Evolutionary conservation across 2,113 vertebrate genomes (phyloP), one percentile per base, ranked within the genome.

Genomic region (Nesogale talazaci): DNA sequence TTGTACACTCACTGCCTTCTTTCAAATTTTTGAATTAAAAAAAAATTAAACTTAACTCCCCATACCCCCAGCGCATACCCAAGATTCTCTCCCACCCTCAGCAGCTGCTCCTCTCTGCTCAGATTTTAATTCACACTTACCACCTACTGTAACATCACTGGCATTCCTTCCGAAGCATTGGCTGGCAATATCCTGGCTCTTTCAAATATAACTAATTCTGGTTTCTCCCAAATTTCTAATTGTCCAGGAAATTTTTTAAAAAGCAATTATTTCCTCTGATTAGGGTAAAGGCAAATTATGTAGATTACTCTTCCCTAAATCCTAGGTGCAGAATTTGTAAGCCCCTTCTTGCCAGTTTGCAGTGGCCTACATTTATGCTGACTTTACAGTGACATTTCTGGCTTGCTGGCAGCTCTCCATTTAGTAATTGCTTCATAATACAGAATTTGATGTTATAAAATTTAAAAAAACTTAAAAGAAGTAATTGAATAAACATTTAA

Each of bases 401-500:
- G n/a, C 34, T 95, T 94, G 88, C 52, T 86, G 52, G 42, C 36
- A 86, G 17, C 3, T 92, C 77, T 92, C 65, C 89, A 83, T 90
- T 83, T 93, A 93, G 90, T 94, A 86, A 63, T 67, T 93, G 67
- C 61, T 93, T 93, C 34, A 57, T 40, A 8, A 83, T 86, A 57
- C 63, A 84, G 67, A 94, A 91, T 77, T 83, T 86, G 38, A 92
- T 8, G 15, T 87, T 90, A 92, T 90, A 84, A 93, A 94, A 93
- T n/a, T n/a, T n/a, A 46, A 69, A 88, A 95, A 95, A 87, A 85
- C 46, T 63, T 94, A 57, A 61, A 94, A 78, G 65, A 91, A 12
- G 75, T 92, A 75, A 92, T 79, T 85, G 90, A 93, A 93, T 88
- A 91, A 88, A n/a, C 8, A 57, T 93, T 93, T 92, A 93, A 93